A percentile compares a stretch with the other conserved stretches of the same genome.
Evolutionary conservation across 2,797 vertebrate species (phyloP).

Genomic region (Gouania willdenowi): DNA sequence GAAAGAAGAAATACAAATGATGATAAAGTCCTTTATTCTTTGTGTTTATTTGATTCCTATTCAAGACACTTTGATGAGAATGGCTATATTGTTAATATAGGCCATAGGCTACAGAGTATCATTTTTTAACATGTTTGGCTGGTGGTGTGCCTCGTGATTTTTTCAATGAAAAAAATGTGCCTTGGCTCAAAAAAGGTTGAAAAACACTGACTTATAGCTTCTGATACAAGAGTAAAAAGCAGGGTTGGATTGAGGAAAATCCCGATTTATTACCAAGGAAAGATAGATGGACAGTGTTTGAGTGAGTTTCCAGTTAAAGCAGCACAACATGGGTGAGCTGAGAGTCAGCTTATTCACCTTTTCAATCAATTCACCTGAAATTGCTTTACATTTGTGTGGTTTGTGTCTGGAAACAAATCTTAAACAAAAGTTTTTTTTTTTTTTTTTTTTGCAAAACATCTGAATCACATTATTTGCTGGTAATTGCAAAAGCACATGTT

Average conservation of each 20-base stretch:
- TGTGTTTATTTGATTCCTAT: no score
- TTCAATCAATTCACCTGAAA: slow-evolving; percentile 28
- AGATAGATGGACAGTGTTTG: slow-evolving; percentile 19
- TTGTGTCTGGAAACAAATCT: slow-evolving; percentile 51
- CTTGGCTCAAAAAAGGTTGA: slow-evolving; percentile 70
- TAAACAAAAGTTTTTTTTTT: no score
- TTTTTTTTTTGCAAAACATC: slow-evolving; percentile 64
- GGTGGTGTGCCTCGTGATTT: no score
- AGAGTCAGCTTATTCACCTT: slow-evolving; percentile 38
- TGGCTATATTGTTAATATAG: no score
- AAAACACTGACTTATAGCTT: slow-evolving; percentile 68
- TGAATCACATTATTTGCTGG: slow-evolving; percentile 53
- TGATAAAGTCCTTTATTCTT: no score
- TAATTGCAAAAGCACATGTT: slow-evolving; percentile 66
- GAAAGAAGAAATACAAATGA: no score
- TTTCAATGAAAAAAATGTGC: no score
- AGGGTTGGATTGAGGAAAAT: slow-evolving; percentile 23
- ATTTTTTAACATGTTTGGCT: no score
- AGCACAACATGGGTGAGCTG: slow-evolving; percentile 24
- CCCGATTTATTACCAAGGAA: slow-evolving; percentile 19
- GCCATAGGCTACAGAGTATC: no score
- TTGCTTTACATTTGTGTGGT: slow-evolving; percentile 35
- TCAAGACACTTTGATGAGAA: no score
- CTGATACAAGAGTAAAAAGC: slow-evolving; percentile 48
- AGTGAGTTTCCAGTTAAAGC: slow-evolving; percentile 16